phyloP scores from a whole-genome alignment of 2,888 invertebrate genomes.

The Penaeus monodon region DNA sequence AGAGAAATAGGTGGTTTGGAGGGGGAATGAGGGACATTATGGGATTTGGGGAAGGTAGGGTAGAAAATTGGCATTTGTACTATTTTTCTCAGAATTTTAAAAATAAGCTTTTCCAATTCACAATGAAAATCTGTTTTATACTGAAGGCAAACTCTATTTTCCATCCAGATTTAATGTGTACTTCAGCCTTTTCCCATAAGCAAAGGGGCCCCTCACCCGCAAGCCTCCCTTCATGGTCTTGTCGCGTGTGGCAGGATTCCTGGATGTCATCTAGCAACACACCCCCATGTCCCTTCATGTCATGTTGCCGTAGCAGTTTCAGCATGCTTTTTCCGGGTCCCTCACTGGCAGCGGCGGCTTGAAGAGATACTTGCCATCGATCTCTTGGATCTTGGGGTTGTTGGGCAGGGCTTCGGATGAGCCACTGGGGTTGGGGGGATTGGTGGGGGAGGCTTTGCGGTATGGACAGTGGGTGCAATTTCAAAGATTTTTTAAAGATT shows the following conservation, averaged over 20 bases:
- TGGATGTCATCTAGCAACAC: slow-evolving; percentile 94
- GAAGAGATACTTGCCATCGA: slow-evolving; percentile 86
- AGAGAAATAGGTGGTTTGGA: not conserved
- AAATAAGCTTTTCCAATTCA: too few relatives aligned
- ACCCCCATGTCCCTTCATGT: slow-evolving; percentile 94
- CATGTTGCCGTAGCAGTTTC: slow-evolving; percentile 89
- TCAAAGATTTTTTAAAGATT: too few relatives aligned
- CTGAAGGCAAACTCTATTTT: not conserved
- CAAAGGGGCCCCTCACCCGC: not conserved
- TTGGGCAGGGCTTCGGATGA: slow-evolving; percentile 85
- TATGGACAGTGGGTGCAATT: not conserved
- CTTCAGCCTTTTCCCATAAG: not conserved
- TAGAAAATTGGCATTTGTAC: too few relatives aligned
- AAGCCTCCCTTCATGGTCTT: slow-evolving; percentile 70
- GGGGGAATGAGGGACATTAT: too few relatives aligned
- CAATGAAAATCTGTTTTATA: too few relatives aligned
- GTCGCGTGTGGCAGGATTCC: slow-evolving; percentile 94
- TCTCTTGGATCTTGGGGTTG: slow-evolving; percentile 91
- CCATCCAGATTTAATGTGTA: not conserved
- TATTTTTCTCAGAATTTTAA: too few relatives aligned
- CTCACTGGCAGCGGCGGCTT: slow-evolving; percentile 94
- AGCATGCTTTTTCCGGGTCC: slow-evolving; percentile 89
- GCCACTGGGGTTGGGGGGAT: slow-evolving; percentile 77
- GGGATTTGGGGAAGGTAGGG: too few relatives aligned
- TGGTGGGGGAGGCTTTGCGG: not conserved